Percentiles rank a stretch among this genome's conserved stretches.
phyloP scores from a whole-genome alignment of 2,113 vertebrate species.

The Corythaixoides concolor region DNA sequence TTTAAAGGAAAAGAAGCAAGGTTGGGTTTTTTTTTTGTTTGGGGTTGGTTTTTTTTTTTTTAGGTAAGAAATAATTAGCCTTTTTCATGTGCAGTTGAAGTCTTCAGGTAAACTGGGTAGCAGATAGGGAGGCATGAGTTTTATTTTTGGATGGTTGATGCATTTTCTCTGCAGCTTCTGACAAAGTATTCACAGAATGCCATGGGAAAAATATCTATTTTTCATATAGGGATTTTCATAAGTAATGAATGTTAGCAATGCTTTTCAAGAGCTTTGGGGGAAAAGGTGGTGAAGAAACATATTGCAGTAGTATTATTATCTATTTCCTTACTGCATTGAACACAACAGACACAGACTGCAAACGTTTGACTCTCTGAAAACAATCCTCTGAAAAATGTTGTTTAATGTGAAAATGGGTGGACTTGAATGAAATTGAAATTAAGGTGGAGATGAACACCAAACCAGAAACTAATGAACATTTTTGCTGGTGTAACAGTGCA shows the following conservation, averaged over 20 bases:
- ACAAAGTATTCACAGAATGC: background rate
- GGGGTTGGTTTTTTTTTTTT: too few species aligned
- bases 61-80: background rate
- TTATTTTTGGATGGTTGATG: background rate
- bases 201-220: background rate
- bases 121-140: background rate
- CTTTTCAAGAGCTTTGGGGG: rapidly evolving
- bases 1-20: background rate
- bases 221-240: background rate
- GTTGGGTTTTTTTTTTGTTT: too few species aligned
- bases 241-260: background rate
- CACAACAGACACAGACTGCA: background rate
- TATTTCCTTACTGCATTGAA: background rate
- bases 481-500: background rate
- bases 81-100: background rate
- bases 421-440: background rate
- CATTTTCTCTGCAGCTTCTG: background rate
- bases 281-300: background rate
- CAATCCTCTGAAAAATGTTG: background rate
- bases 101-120: background rate
- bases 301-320: background rate
- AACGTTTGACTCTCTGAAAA: background rate
- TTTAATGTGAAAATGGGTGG: background rate
- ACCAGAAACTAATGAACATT: background rate
- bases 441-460: background rate